Evolutionary conservation across 2,888 invertebrate species (phyloP), one percentile per base, ranked within the genome.

Genomic region (Anthrax anthrax): DNA sequence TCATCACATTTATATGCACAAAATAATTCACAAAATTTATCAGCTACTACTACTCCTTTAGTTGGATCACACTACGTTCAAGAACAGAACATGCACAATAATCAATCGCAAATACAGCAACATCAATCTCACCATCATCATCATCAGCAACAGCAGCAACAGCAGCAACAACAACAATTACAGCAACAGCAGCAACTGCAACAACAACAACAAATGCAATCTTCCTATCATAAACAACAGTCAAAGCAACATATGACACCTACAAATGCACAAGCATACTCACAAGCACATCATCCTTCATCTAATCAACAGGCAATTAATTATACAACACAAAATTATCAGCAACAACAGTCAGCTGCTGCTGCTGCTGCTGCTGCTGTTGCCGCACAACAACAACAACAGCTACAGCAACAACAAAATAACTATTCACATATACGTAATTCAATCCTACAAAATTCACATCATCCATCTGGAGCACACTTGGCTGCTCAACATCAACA

Each of bases 401-500:
- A 62, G 47, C 63, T 61, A 41, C 59, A 57, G 50, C 55, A 46
- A 23, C 46, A 46, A 16, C 45, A 40, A 18, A 53, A 53, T 38
- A 62, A 57, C 52, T 64, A 64, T 56, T 61, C 61, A 53, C 68
- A 69, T 52, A 50, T 67, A 52, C 59, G 67, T 42, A 62, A 62
- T 40, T 60, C 64, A 43, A 65, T 67, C 51, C 55, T 67, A 47
- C 67, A 67, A 50, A 66, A 61, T 42, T 63, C 67, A 8, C 65
- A 65, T 55, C 63, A 65, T 57, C 67, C 67, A 49, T 64, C 60
- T 23, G 66, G 36, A 36, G 36, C 16, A 32, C 5, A 27, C 9
- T 51, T 49, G 47, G 47, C 50, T 46, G 13, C 44, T 46, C 23
- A 47, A 40, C 29, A 51, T 48, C 37, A 50, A 38, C 36, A 50